Conservation (phyloP, 2,888 invertebrate genomes). For the Ormia ochracea region DNA sequence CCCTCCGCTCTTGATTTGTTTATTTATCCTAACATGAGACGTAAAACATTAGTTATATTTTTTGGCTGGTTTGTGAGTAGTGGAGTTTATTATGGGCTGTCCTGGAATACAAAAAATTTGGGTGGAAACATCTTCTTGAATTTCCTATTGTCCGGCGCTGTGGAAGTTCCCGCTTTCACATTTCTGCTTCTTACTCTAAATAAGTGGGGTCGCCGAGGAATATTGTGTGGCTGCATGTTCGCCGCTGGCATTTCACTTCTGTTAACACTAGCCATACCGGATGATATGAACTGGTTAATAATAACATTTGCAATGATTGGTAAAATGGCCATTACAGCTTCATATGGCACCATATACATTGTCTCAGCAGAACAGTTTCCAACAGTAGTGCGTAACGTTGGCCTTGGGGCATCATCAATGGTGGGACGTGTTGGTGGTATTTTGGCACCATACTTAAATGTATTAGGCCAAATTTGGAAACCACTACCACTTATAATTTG, state of each 20-base stretch:
- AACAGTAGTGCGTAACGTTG: slow-evolving; percentile 88
- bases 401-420: slow-evolving; percentile 91
- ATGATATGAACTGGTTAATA: slow-evolving; percentile 79
- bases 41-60: slow-evolving; percentile 82
- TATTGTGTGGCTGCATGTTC: slow-evolving; percentile 84
- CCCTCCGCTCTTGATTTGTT: slow-evolving; percentile 81
- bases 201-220: slow-evolving; percentile 83
- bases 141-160: slow-evolving; percentile 84
- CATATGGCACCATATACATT: slow-evolving; percentile 85
- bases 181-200: slow-evolving; percentile 83
- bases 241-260: slow-evolving; percentile 81
- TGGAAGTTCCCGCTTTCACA: slow-evolving; percentile 85
- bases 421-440: slow-evolving; percentile 87
- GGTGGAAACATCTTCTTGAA: slow-evolving; percentile 86
- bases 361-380: slow-evolving; percentile 87
- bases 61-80: slow-evolving; percentile 88
- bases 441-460: slow-evolving; percentile 86
- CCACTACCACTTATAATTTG: slow-evolving; percentile 86
- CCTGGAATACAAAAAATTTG: slow-evolving; percentile 85
- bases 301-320: slow-evolving; percentile 84
- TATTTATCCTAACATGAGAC: slow-evolving; percentile 81
- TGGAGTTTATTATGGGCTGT: slow-evolving; percentile 86
- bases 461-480: slow-evolving; percentile 80
- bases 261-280: slow-evolving; percentile 80
- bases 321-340: slow-evolving; percentile 84